phyloP scores from a whole-genome alignment of 1,140 invertebrate genomes.

The Camponotus pennsylvanicus region DNA sequence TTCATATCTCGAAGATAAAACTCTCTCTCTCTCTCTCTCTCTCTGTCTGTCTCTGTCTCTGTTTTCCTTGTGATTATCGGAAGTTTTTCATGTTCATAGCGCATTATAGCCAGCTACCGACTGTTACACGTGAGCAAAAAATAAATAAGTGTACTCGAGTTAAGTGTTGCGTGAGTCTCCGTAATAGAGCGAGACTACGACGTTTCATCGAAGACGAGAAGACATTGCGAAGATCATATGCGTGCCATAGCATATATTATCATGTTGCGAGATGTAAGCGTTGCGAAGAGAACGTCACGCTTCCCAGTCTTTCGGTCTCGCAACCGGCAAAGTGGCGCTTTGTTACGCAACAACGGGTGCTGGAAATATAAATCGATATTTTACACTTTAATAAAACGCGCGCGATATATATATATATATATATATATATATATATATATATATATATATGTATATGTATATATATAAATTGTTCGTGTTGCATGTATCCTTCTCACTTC shows the following conservation, averaged over 20 bases:
- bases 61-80: neutral
- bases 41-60: neutral
- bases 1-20: too few relatives aligned
- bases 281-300: neutral
- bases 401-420: too few relatives aligned
- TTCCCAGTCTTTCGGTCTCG: neutral
- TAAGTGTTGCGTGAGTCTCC: constrained; percentile 10
- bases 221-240: neutral
- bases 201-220: neutral
- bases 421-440: too few relatives aligned
- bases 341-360: constrained; percentile 79
- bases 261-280: neutral
- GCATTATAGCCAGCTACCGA: neutral
- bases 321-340: constrained; percentile 30
- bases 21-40: neutral
- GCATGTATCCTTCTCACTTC: too few relatives aligned
- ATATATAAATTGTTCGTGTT: too few relatives aligned
- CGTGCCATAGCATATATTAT: constrained; percentile 8
- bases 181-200: constrained; percentile 37
- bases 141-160: constrained; percentile 41
- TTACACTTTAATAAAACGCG: constrained; percentile 10
- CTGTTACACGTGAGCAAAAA: constrained; percentile 23
- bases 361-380: constrained; percentile 74
- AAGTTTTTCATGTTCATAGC: neutral
- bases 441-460: too few relatives aligned